Percentiles rank a stretch among this genome's conserved stretches.
These are phyloP conservation scores for Piaya cayana DNA, from an alignment of 2,113 vertebrate species.

Conservation along the genomic window DNA sequence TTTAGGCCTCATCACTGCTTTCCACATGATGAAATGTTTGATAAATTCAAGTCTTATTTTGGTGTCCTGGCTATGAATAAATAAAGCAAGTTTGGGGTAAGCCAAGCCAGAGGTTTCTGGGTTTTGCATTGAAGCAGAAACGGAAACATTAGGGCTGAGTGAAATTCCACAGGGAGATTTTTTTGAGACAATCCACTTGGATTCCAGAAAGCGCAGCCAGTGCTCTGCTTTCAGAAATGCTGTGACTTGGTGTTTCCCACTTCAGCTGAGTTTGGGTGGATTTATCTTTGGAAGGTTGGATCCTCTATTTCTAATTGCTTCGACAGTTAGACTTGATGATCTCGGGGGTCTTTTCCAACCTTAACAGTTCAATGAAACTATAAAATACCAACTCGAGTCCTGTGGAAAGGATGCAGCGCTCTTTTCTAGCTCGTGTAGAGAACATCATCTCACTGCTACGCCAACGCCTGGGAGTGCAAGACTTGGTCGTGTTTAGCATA, in stretches of 20 bases:
- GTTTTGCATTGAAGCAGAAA: background rate
- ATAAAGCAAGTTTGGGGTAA: background rate
- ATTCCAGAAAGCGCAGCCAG: background rate
- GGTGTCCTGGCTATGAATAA: background rate
- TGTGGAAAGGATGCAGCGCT: rapidly evolving
- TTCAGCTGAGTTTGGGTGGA: background rate
- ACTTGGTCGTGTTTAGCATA: rapidly evolving
- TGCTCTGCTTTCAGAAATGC: background rate
- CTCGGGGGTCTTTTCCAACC: too few species aligned
- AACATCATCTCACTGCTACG: rapidly evolving
- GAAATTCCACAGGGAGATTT: background rate
- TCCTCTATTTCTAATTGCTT: background rate
- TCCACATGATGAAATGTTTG: conserved; percentile 37
- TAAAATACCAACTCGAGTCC: rapidly evolving
- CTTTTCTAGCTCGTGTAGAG: background rate
- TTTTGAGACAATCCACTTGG: background rate
- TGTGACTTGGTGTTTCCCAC: background rate
- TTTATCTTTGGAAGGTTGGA: background rate
- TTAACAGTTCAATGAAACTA: too few species aligned
- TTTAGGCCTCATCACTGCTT: conserved; percentile 34
- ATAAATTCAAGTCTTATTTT: background rate
- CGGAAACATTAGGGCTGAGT: background rate
- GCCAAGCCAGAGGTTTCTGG: background rate
- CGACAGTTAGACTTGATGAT: too few species aligned
- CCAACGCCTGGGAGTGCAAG: rapidly evolving